A percentile compares a stretch with the other conserved stretches of the same genome.
These are phyloP conservation scores for Pipistrellus kuhlii DNA, from an alignment of 2,797 vertebrate genomes.

Conservation along the genomic window DNA sequence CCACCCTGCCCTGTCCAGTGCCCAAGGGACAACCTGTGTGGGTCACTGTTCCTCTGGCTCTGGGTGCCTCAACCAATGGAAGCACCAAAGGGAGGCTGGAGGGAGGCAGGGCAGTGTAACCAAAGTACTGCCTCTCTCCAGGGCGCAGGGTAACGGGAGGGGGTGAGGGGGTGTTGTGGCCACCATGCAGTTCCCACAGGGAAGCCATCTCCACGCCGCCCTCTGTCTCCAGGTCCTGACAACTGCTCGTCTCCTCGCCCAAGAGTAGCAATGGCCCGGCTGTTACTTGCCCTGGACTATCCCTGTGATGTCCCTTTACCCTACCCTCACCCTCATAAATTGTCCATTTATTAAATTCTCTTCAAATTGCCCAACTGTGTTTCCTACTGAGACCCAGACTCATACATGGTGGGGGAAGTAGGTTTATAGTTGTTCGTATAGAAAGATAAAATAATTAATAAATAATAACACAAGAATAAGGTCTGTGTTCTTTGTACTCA, in stretches of 20 bases:
- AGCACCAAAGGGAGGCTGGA: not conserved
- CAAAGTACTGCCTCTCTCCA: not conserved
- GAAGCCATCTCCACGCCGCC: not conserved
- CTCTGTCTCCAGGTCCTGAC: not conserved
- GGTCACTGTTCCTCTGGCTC: not conserved
- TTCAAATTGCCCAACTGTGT: not conserved
- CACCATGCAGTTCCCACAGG: too few species aligned
- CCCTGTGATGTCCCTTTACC: not conserved
- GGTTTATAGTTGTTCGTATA: too few species aligned
- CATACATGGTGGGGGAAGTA: too few species aligned
- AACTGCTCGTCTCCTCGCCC: not conserved
- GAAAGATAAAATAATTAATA: too few species aligned
- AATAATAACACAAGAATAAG: too few species aligned
- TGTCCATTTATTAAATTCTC: not conserved
- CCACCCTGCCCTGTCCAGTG: rapidly evolving
- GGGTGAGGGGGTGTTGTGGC: not conserved
- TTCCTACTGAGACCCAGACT: not conserved
- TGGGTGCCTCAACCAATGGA: not conserved
- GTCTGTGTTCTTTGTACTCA: too few species aligned
- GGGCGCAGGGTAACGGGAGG: rapidly evolving
- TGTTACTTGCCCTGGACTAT: not conserved
- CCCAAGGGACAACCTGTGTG: not conserved
- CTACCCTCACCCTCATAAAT: not conserved
- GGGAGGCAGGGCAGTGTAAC: not conserved
- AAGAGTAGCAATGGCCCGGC: not conserved